Evolutionary conservation across 53 echinoderm and acorn worm genomes (phyloP).

Genomic region (Astropecten irregularis): DNA sequence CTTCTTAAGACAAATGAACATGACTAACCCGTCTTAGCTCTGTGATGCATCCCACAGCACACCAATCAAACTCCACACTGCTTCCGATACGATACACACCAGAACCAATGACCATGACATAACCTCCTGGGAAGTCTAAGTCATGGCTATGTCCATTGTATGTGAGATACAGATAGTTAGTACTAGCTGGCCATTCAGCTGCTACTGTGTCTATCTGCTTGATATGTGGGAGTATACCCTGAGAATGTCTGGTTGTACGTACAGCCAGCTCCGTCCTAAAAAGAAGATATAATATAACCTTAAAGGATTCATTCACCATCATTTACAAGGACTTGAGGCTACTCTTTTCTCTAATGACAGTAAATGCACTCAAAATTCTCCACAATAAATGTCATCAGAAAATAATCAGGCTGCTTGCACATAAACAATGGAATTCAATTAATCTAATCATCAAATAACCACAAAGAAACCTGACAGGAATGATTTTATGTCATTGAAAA

Average conservation of each 20-base stretch:
- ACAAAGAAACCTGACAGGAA: too few species aligned
- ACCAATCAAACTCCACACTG: slow-evolving; percentile 99
- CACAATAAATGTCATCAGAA: too few species aligned
- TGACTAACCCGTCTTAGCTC: slow-evolving; percentile 88
- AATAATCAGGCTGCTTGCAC: too few species aligned
- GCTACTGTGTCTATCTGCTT: slow-evolving; percentile 99
- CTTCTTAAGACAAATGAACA: too few species aligned
- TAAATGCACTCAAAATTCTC: too few species aligned
- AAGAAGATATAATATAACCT: background rate
- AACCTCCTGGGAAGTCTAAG: slow-evolving; percentile 92
- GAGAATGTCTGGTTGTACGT: slow-evolving; percentile 71
- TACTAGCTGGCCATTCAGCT: slow-evolving; percentile 97
- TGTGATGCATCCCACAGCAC: slow-evolving; percentile 93
- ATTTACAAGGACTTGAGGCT: too few species aligned
- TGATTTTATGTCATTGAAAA: too few species aligned
- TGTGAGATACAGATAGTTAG: slow-evolving; percentile 97
- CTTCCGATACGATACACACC: slow-evolving; percentile 99
- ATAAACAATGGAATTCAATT: too few species aligned
- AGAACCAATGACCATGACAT: slow-evolving; percentile 96
- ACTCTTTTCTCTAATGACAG: too few species aligned
- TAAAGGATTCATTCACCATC: too few species aligned
- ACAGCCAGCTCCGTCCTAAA: slow-evolving; percentile 91
- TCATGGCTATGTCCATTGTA: slow-evolving; percentile 89
- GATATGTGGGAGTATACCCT: slow-evolving; percentile 69
- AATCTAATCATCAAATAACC: too few species aligned